Evolutionary conservation across 1,140 invertebrate species (phyloP), one percentile per base, ranked within the genome.

Genomic region (Philopotamus ludificatus): DNA sequence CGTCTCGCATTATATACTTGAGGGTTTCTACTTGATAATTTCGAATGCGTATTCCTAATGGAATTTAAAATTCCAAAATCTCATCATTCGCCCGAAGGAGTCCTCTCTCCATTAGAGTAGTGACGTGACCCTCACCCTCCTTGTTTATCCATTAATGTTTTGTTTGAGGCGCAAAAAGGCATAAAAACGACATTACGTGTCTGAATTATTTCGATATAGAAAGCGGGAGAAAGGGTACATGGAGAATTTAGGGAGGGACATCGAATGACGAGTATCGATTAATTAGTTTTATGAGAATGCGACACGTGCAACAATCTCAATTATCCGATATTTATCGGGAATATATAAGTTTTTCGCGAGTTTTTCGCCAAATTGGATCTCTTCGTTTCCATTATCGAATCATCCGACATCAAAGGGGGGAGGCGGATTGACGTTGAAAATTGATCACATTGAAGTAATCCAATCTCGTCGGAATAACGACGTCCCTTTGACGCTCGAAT

Each of bases 21-120:
- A n/a, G n/a, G n/a, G n/a, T n/a, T n/a, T n/a, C n/a, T n/a, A n/a
- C n/a, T 25, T 8, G 18, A 47, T 47, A 47, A 47, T 47, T 12
- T 16, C 21, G 8, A 21, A 9, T 25, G 18, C 23, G 18, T 51
- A 25, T 34, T 44, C 57, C 42, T 60, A 60, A 60, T 60, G 57
- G 57, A 60, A 60, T 60, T 60, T 60, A 60, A 60, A 60, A 60
- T 60, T 60, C 57, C 21, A 60, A 60, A 60, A 60, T 60, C 57
- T 60, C 57, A 60, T 60, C 57, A 60, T 60, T 60, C 57, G 57
- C 57, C 39, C 34, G 57, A 39, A 34, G 42, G 42, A 60, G 41
- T 47, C 28, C 57, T 42, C 57, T 47, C 57, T 60, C 57, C 57
- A 60, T 60, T 60, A 60, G 57, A 15, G 53, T 18, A 15, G 26